phyloP scores from a whole-genome alignment of 2,888 invertebrate species.

The Choreutis nemorana region DNA sequence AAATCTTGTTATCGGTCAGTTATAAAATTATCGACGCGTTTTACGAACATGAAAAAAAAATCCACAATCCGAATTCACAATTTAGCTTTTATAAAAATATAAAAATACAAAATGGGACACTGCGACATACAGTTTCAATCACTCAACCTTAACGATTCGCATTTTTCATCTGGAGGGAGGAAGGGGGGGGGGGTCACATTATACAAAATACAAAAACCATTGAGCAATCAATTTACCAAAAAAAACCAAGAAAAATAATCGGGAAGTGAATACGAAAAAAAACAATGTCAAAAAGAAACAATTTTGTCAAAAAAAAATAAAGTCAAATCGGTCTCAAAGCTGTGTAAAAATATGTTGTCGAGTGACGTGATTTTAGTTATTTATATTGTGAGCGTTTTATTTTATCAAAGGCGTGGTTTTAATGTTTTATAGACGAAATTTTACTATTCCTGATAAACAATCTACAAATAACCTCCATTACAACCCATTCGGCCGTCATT shows the following conservation, averaged over 20 bases:
- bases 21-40: no score
- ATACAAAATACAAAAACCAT: constrained; percentile 43
- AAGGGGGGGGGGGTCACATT: constrained; percentile 49
- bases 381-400: no score
- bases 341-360: no score
- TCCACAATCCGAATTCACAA: constrained; percentile 58
- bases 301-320: constrained; percentile 9
- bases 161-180: constrained; percentile 19
- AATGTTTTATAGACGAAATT: no score
- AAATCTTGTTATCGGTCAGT: no score
- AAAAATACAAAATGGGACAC: constrained; percentile 67
- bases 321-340: constrained; percentile 3
- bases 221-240: constrained; percentile 56
- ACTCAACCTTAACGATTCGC: no score
- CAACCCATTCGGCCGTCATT: no score
- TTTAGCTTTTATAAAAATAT: constrained; percentile 61
- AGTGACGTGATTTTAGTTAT: no score
- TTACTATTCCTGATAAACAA: no score
- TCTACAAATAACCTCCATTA: no score
- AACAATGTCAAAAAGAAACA: constrained; percentile 14
- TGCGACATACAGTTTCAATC: constrained; percentile 46
- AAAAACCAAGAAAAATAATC: constrained; percentile 31
- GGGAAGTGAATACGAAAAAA: constrained; percentile 34
- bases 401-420: no score
- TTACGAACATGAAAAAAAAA: no score